Base-by-base conservation (phyloP, 2,888 invertebrate species). In the Drosophila pseudotalamancana region DNA sequence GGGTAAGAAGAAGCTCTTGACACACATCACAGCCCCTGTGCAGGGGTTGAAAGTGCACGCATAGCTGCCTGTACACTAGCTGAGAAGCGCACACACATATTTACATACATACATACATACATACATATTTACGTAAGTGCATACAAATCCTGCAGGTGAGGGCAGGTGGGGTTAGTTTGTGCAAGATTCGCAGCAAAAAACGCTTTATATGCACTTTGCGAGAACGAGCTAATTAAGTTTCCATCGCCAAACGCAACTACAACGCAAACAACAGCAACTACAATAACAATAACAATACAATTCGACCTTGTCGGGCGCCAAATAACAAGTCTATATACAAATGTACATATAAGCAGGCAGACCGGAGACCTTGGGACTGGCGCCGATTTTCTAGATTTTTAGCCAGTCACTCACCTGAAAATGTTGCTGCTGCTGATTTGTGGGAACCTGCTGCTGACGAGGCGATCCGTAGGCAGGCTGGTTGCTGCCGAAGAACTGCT, bases 351-450 rank as follows among this genome's bases (percentile, higher is more conserved):
- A 51, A 29, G 32, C 37, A 27, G 18, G 40, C 43, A 54, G 63
- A 48, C 48, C 49, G 35, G 42, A 64, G 63, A 63, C 80, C 80
- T 69, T 72, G 66, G 12, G 53, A 39, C 51, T 45, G 68, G 49
- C 64, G 55, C 61, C 53, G 48, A n/a, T n/a, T n/a, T n/a, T n/a
- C n/a, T 65, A 23, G 37, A 43, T 21, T 53, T 65, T 54, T 45
- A 48, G 68, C 56, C 61, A 62, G 70, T 59, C 73, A 59, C 85
- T 85, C 57, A 87, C 81, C 81, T 81, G 87, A 81, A 81, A 81
- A 62, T 87, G 83, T 79, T 68, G 74, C 60, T 72, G 83, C 72
- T 67, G 87, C 64, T 64, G 87, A 60, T 61, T 72, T 55, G 79
- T 49, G 34, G 86, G 79, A 60, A 79, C 59, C 64, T 79, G 62